These are phyloP conservation scores for Steatornis caripensis DNA, from an alignment of 2,113 vertebrate species.

Conservation along the genomic window DNA sequence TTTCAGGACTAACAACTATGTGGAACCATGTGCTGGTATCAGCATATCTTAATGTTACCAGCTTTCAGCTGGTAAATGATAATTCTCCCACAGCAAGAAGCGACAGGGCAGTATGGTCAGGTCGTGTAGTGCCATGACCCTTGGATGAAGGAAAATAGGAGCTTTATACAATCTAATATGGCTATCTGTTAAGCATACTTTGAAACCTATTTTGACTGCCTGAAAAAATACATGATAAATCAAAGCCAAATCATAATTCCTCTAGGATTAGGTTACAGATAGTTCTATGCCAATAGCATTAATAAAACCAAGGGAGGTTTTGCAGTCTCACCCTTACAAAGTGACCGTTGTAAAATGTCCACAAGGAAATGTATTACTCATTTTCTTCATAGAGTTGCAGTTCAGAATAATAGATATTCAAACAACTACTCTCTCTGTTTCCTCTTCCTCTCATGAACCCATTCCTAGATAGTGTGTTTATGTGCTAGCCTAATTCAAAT, in stretches of 20 bases:
- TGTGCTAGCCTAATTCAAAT: not conserved
- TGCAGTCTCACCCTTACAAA: not conserved
- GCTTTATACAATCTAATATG: not conserved
- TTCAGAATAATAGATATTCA: not conserved
- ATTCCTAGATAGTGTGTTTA: conserved; percentile 28
- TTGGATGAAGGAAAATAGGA: not conserved
- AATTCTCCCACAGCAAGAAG: not conserved
- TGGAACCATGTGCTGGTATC: not conserved
- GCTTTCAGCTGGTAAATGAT: not conserved
- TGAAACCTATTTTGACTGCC: not conserved
- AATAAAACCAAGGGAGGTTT: not conserved
- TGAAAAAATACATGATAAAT: not conserved
- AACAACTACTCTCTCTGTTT: not conserved
- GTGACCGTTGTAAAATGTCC: not conserved
- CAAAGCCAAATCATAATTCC: not conserved
- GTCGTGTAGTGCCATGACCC: not conserved
- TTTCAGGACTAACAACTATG: not conserved
- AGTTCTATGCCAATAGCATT: not conserved
- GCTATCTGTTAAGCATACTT: not conserved
- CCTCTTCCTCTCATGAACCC: not conserved
- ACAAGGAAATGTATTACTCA: not conserved
- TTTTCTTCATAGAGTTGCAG: not conserved
- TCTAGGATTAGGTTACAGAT: not conserved
- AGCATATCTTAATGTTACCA: not conserved
- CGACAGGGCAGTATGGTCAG: not conserved